Conservation (phyloP, 2,797 vertebrate genomes). For the Crocodylus rhombifer region DNA sequence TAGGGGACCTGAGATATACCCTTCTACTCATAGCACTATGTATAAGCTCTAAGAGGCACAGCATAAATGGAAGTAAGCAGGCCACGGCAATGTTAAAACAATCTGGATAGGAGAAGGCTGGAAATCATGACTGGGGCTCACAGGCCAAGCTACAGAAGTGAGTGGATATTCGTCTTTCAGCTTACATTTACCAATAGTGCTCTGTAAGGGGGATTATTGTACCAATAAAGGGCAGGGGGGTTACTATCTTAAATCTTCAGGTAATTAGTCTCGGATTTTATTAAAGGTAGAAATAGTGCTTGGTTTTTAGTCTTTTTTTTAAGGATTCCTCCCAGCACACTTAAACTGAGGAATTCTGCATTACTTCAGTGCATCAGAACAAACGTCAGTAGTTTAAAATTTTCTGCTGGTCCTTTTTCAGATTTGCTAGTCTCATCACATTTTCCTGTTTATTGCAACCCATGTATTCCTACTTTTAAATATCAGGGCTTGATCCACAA, state of each 20-base stretch:
- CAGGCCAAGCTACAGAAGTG: too few species aligned
- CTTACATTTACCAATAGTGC: too few species aligned
- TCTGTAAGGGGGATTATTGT: neutral
- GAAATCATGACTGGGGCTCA: too few species aligned
- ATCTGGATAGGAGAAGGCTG: too few species aligned
- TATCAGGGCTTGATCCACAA: neutral
- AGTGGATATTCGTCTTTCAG: too few species aligned
- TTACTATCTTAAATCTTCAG: neutral
- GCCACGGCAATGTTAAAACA: too few species aligned
- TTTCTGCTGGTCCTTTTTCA: constrained; percentile 9
- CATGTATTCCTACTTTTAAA: accelerated
- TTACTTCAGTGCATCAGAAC: neutral
- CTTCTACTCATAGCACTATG: too few species aligned
- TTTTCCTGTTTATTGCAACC: neutral
- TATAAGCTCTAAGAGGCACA: too few species aligned
- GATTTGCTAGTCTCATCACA: neutral
- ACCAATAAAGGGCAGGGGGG: neutral
- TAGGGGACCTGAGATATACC: too few species aligned
- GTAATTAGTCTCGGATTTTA: neutral
- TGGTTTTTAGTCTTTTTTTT: neutral
- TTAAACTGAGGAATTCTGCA: neutral
- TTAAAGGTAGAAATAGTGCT: constrained; percentile 3
- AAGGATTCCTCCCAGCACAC: neutral
- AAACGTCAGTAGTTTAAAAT: neutral
- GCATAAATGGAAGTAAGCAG: too few species aligned